phyloP scores from a whole-genome alignment of 2,113 vertebrate species.

The Caranx melampygus region DNA sequence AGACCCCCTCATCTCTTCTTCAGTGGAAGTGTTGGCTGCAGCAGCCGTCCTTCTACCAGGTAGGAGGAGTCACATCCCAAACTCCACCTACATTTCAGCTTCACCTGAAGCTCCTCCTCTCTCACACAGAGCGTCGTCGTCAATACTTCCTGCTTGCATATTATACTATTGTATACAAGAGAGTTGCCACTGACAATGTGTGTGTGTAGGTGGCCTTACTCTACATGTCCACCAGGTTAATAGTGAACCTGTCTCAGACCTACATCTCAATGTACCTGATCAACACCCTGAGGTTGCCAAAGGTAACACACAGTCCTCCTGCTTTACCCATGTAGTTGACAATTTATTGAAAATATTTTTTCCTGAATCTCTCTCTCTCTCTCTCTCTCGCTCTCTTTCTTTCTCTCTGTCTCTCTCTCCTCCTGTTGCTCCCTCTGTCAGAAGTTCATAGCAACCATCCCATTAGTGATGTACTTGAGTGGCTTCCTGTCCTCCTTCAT shows the following conservation, averaged over 20 bases:
- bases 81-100: too few relatives aligned
- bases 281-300: slow-evolving; percentile 91
- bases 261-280: slow-evolving; percentile 96
- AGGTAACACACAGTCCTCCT: slow-evolving; percentile 80
- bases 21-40: slow-evolving; percentile 93
- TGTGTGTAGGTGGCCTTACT: slow-evolving; percentile 88
- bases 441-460: slow-evolving; percentile 95
- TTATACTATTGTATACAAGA: not conserved
- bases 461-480: slow-evolving; percentile 94
- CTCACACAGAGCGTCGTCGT: too few relatives aligned
- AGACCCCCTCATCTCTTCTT: slow-evolving; percentile 45
- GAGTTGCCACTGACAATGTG: not conserved
- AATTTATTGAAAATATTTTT: not conserved
- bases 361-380: not conserved
- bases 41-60: slow-evolving; percentile 96
- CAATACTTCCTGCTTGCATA: too few relatives aligned
- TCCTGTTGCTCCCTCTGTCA: slow-evolving; percentile 59
- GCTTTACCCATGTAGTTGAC: too few relatives aligned
- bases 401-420: not conserved
- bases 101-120: too few relatives aligned
- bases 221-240: slow-evolving; percentile 95
- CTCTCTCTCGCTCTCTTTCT: too few relatives aligned
- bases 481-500: slow-evolving; percentile 93
- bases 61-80: slow-evolving; percentile 27
- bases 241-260: slow-evolving; percentile 95